A percentile compares a stretch with the other conserved stretches of the same genome.
Evolutionary conservation across 2,113 vertebrate genomes (phyloP).

Genomic region (Catharus fuscescens): DNA sequence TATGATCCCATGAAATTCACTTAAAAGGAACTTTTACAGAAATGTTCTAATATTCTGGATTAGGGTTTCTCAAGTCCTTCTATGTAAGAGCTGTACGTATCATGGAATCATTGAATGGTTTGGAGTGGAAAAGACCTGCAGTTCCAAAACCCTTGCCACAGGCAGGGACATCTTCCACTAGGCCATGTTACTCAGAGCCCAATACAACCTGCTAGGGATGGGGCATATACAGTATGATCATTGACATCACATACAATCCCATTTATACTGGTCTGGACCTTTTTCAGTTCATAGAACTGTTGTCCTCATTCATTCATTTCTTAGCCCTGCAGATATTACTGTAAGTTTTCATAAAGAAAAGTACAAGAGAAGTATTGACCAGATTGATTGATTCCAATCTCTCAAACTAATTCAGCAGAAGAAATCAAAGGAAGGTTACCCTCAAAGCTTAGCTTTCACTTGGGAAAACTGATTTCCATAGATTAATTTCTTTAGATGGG

Average conservation of each 20-base stretch:
- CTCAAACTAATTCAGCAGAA: background rate
- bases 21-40: background rate
- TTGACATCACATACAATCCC: background rate
- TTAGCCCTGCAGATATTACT: background rate
- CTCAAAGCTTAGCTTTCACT: background rate
- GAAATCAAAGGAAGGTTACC: background rate
- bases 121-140: background rate
- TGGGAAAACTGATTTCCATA: background rate
- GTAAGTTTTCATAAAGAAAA: background rate
- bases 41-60: background rate
- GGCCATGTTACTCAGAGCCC: background rate
- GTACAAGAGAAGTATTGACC: background rate
- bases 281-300: background rate
- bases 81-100: background rate
- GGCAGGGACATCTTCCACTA: background rate
- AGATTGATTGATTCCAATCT: background rate
- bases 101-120: background rate
- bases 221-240: background rate
- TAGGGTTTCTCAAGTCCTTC: background rate
- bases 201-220: background rate
- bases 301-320: background rate
- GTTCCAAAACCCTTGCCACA: background rate
- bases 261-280: background rate
- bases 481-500: background rate
- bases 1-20: background rate